These are phyloP conservation scores for Cynopterus sphinx DNA, from an alignment of 2,797 vertebrate species.

Conservation along the genomic window DNA sequence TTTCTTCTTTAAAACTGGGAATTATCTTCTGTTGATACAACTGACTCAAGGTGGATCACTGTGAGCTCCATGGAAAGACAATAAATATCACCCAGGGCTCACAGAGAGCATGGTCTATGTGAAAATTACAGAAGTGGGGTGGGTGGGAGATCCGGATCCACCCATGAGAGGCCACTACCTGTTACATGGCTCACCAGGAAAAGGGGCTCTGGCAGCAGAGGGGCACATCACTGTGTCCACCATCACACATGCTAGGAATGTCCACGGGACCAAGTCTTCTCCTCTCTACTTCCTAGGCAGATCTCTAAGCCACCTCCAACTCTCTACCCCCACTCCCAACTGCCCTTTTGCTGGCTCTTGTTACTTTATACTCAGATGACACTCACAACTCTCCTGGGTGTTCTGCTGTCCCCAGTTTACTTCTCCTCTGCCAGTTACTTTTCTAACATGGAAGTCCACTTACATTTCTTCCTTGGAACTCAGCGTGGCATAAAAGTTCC, in stretches of 20 bases:
- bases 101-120: not conserved
- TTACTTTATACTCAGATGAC: not conserved
- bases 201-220: not conserved
- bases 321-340: too few relatives aligned
- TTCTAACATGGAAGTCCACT: not conserved
- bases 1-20: not conserved
- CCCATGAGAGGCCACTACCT: accelerated
- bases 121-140: not conserved
- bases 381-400: not conserved
- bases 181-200: accelerated
- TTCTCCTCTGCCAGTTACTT: not conserved
- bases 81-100: not conserved
- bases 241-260: too few relatives aligned
- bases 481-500: not conserved
- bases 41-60: not conserved
- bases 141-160: not conserved
- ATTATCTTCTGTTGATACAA: not conserved
- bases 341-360: not conserved
- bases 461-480: not conserved
- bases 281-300: not conserved
- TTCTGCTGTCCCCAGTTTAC: not conserved
- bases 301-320: not conserved
- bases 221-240: accelerated
- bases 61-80: not conserved
- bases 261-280: not conserved